These are phyloP conservation scores for Emydura subglobosa DNA, from an alignment of 2,113 vertebrate species.

Conservation along the genomic window DNA sequence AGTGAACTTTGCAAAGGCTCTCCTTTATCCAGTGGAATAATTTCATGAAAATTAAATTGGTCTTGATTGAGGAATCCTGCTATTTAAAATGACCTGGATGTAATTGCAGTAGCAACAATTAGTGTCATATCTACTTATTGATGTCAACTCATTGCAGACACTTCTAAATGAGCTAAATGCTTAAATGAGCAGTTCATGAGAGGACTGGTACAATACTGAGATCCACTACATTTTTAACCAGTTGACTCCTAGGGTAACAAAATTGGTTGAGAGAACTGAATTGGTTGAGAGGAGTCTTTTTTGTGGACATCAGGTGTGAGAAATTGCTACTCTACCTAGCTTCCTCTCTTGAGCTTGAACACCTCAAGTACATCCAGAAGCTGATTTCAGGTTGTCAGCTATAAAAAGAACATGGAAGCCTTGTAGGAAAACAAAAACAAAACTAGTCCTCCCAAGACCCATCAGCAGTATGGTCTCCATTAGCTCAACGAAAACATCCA, in stretches of 20 bases:
- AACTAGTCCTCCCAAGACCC: not conserved
- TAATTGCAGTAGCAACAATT: too few relatives aligned
- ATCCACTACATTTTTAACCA: not conserved
- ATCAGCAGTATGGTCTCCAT: not conserved
- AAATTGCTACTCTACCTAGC: not conserved
- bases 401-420: not conserved
- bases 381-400: not conserved
- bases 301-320: accelerated
- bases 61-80: too few relatives aligned
- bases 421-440: not conserved
- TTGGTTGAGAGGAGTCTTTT: not conserved
- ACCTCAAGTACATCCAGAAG: not conserved
- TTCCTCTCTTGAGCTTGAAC: not conserved
- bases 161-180: not conserved
- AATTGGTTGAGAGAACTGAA: accelerated
- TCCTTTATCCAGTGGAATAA: accelerated
- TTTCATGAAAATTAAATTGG: not conserved
- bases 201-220: not conserved
- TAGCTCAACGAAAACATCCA: not conserved
- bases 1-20: not conserved
- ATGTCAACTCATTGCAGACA: not conserved
- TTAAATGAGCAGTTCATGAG: not conserved
- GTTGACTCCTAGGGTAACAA: not conserved
- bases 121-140: not conserved
- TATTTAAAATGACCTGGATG: too few relatives aligned